Evolutionary conservation across 2,113 vertebrate genomes (phyloP).

Genomic region (Phocoena phocoena): DNA sequence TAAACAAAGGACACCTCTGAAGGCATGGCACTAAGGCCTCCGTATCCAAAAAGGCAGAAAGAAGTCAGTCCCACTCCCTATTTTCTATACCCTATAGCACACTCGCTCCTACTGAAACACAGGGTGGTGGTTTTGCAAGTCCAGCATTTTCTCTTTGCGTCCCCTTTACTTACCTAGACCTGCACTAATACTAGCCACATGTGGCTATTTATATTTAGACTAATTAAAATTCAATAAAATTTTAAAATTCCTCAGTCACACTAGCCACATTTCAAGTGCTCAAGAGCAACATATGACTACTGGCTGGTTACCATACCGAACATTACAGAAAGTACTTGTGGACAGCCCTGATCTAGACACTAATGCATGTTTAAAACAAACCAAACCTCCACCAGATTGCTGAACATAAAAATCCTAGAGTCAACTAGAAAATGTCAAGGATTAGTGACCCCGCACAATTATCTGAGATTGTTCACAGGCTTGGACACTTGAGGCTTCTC

Average conservation of each 20-base stretch:
- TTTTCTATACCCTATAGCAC: not conserved
- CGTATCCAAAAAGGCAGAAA: not conserved
- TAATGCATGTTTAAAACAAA: not conserved
- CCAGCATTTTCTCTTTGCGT: not conserved
- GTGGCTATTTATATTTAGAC: not conserved
- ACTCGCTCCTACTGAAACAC: not conserved
- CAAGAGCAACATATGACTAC: not conserved
- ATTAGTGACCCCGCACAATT: not conserved
- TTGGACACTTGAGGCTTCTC: not conserved
- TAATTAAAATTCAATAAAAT: not conserved
- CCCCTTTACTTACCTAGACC: not conserved
- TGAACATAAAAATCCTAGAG: not conserved
- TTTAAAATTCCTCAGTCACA: not conserved
- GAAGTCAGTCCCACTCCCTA: not conserved
- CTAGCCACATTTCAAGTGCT: not conserved
- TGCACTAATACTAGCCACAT: not conserved
- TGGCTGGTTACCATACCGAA: not conserved
- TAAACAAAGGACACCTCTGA: not conserved
- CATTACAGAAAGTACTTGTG: not conserved
- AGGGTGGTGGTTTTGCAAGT: not conserved
- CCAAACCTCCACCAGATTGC: not conserved
- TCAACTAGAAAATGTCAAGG: not conserved
- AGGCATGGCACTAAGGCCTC: not conserved
- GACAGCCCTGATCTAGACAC: not conserved
- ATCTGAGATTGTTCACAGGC: not conserved